Evolutionary conservation across 2,888 invertebrate species (phyloP).

Genomic region (Poecilobothrus nobilitatus): DNA sequence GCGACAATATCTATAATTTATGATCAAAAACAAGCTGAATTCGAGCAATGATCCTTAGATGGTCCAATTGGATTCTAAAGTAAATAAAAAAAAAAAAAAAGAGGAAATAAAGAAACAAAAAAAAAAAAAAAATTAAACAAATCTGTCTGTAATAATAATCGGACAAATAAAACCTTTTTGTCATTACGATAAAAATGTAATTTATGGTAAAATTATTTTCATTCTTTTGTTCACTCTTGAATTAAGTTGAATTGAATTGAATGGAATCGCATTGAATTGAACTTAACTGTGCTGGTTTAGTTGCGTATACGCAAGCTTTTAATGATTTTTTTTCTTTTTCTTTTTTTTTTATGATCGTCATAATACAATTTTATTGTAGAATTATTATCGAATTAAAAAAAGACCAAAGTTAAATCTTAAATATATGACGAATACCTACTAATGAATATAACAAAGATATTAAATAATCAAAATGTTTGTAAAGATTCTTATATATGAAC

Average conservation of each 20-base stretch:
- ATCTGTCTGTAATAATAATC: background rate
- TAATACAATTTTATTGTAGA: background rate
- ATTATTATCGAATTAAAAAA: background rate
- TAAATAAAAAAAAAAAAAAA: background rate
- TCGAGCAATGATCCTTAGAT: background rate
- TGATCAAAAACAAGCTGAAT: slow-evolving; percentile 4
- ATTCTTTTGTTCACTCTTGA: background rate
- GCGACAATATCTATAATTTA: slow-evolving; percentile 6
- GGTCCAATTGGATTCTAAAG: background rate
- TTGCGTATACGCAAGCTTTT: slow-evolving; percentile 1
- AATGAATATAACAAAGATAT: no score
- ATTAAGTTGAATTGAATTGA: background rate
- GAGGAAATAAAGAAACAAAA: no score
- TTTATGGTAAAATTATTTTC: slow-evolving; percentile 1
- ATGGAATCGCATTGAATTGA: background rate
- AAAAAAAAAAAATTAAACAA: background rate
- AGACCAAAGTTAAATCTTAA: background rate
- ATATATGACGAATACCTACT: background rate
- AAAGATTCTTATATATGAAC: no score
- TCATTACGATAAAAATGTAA: slow-evolving; percentile 1
- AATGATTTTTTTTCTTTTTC: background rate
- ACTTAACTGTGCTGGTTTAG: background rate
- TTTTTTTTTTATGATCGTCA: background rate
- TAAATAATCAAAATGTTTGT: no score
- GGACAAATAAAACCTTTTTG: slow-evolving; percentile 4